Evolutionary conservation across 2,888 invertebrate genomes (phyloP), one percentile per base, ranked within the genome.

Genomic region (Drosophila mimica): DNA sequence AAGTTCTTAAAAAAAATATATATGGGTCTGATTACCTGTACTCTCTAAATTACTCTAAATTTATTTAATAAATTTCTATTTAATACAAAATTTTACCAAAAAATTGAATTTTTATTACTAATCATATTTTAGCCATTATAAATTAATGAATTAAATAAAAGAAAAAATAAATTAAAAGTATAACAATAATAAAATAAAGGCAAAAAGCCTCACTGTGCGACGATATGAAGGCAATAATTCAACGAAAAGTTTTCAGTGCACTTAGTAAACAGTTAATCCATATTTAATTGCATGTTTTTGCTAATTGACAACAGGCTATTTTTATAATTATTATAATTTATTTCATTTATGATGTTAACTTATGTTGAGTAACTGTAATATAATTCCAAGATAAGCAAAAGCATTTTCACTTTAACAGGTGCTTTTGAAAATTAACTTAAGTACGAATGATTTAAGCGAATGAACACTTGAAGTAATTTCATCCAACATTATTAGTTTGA

Each of bases 201-300:
- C n/a, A n/a, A n/a, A n/a, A n/a, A n/a, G n/a, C 20, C 2, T 20
- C 46, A 46, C 46, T 7, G 20, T 46, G 46, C 7, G 46, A 7
- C 46, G 46, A 46, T 46, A 46, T 13, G 25, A 25, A 46, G 46
- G 46, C 46, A 46, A 25, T 46, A 46, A 15, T 46, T 46, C 25
- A 46, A 25, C 15, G 25, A 15, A 46, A 46, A 46, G 46, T 25
- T 46, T 46, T 15, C 46, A 15, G 20, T 11, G 20, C 4, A 7
- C 7, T 15, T 46, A 7, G 20, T 4, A 20, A 46, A 20, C 7
- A 25, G 20, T 46, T 25, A 15, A 15, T 46, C 4, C 4, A 4
- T 15, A 25, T 25, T 46, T 46, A 25, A 46, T 46, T 25, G 25
- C 7, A 13, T 46, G 7, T 15, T 46, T 46, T 15, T 15, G 46